Percentiles rank a stretch among this genome's conserved stretches.
Evolutionary conservation across 2,113 vertebrate genomes (phyloP).

Genomic region (Anoura caudifer): DNA sequence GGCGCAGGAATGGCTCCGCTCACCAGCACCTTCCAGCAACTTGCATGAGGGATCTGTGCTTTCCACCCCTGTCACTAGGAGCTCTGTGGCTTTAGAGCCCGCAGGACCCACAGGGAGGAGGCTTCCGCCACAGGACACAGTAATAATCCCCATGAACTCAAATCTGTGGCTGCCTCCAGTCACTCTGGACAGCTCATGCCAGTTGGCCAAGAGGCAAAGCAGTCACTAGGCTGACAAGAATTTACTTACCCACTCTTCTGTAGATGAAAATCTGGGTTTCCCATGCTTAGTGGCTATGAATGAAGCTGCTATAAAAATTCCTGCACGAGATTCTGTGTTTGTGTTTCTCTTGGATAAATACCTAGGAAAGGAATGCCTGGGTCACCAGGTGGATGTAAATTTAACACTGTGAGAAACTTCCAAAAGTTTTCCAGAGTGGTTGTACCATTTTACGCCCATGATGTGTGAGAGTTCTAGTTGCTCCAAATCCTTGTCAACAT

Average conservation of each 20-base stretch:
- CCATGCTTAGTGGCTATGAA: not conserved
- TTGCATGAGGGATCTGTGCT: not conserved
- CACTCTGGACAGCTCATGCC: not conserved
- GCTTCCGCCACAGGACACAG: fast-evolving
- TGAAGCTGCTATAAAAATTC: not conserved
- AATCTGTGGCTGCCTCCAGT: too few species aligned
- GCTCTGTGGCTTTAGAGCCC: not conserved
- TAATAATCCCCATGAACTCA: not conserved
- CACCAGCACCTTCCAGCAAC: too few species aligned
- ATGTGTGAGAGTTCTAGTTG: not conserved
- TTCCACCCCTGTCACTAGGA: not conserved
- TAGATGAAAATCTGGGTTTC: not conserved
- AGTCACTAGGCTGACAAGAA: not conserved
- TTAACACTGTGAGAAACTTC: not conserved
- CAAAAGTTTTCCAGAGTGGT: not conserved
- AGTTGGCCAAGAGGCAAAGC: not conserved
- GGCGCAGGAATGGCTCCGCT: not conserved
- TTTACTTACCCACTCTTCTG: not conserved
- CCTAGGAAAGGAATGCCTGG: not conserved
- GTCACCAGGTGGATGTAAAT: too few species aligned
- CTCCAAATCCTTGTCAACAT: not conserved
- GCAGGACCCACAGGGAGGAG: not conserved
- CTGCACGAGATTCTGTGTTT: not conserved
- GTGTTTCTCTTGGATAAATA: not conserved
- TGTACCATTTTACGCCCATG: not conserved